Evolutionary conservation across 2,797 vertebrate genomes (phyloP).

Genomic region (Aldrovandia affinis): DNA sequence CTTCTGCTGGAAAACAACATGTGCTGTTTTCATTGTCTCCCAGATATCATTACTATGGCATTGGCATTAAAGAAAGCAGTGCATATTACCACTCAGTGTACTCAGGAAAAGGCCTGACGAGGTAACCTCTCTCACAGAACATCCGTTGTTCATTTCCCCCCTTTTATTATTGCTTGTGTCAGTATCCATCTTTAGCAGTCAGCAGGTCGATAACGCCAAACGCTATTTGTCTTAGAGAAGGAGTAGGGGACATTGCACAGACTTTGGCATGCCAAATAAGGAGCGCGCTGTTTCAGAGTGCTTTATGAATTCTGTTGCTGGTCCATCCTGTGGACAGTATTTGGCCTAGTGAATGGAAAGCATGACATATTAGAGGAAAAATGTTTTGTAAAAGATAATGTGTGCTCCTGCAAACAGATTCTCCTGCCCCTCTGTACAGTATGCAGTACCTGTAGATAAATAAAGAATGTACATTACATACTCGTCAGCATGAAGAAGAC

Average conservation of each 20-base stretch:
- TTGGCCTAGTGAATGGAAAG: background rate
- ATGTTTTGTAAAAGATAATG: background rate
- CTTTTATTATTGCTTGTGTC: slow-evolving; percentile 30
- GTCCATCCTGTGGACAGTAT: slow-evolving; percentile 25
- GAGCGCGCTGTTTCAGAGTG: slow-evolving; percentile 50
- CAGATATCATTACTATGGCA: slow-evolving; percentile 98
- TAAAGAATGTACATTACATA: background rate
- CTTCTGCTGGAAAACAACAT: background rate
- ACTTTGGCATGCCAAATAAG: slow-evolving; percentile 57
- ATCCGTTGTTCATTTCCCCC: slow-evolving; percentile 5
- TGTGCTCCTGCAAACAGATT: background rate
- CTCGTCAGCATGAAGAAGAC: background rate
- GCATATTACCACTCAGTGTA: slow-evolving; percentile 98
- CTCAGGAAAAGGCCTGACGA: slow-evolving; percentile 96
- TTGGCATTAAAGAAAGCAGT: slow-evolving; percentile 98
- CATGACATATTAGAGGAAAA: background rate
- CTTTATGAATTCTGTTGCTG: slow-evolving; percentile 51
- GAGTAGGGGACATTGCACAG: slow-evolving; percentile 57
- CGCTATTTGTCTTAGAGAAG: slow-evolving; percentile 65
- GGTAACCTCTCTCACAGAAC: slow-evolving; percentile 69
- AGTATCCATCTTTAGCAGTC: slow-evolving; percentile 51
- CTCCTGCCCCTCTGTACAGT: background rate
- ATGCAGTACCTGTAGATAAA: background rate
- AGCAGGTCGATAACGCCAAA: slow-evolving; percentile 57
- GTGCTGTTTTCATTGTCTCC: background rate